These are phyloP conservation scores for Poecilia velifera DNA, from an alignment of 2,797 vertebrate species.

Conservation along the genomic window DNA sequence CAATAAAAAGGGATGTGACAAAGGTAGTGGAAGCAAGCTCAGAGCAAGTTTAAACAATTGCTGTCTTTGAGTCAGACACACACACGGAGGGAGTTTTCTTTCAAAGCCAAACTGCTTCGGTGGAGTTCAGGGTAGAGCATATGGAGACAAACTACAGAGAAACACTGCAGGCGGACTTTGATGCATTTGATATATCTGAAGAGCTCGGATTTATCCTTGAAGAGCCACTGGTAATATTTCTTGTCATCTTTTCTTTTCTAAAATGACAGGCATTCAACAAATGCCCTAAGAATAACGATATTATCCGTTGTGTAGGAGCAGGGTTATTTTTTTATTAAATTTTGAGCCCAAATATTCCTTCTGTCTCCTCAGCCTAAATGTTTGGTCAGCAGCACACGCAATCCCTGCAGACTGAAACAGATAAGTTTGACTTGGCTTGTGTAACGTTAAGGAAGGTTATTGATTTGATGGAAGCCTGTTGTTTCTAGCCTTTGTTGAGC, in stretches of 20 bases:
- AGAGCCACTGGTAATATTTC: constrained; percentile 63
- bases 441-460: constrained; percentile 12
- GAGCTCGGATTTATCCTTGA: constrained; percentile 65
- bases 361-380: constrained; percentile 2
- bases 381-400: constrained; percentile 19
- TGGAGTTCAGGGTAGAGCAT: constrained; percentile 15
- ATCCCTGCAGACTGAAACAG: constrained; percentile 11
- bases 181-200: constrained; percentile 64
- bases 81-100: background rate
- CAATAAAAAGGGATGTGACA: constrained; percentile 44
- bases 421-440: constrained; percentile 32
- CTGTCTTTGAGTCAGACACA: constrained; percentile 16
- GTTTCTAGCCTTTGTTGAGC: constrained; percentile 21
- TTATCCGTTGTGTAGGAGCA: background rate
- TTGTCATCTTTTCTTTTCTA: constrained; percentile 22
- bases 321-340: background rate
- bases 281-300: constrained; percentile 1
- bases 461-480: constrained; percentile 23
- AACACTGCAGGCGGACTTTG: constrained; percentile 47
- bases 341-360: constrained; percentile 14
- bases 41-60: constrained; percentile 11
- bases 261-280: background rate
- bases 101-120: constrained; percentile 7
- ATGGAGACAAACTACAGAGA: constrained; percentile 53
- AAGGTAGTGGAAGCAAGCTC: constrained; percentile 4